phyloP scores from a whole-genome alignment of 2,888 invertebrate species.

The Trichopria drosophilae region DNA sequence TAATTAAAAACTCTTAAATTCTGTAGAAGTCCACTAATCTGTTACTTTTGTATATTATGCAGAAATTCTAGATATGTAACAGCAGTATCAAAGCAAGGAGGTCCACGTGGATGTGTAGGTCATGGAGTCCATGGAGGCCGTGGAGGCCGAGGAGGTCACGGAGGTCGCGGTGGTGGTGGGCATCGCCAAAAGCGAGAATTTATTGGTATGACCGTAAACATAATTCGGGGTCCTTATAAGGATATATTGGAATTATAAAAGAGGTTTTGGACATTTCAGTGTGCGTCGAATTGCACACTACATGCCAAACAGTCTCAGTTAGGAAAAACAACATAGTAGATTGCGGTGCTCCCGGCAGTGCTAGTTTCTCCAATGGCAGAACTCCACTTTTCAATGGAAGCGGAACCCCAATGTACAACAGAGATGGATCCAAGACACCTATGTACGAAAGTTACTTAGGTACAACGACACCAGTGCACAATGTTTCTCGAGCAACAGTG shows the following conservation, averaged over 20 bases:
- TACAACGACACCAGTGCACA: no score
- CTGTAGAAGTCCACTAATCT: no score
- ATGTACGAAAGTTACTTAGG: no score
- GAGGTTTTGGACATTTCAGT: conserved; percentile 66
- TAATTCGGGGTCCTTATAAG: conserved; percentile 65
- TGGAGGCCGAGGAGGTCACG: conserved; percentile 37
- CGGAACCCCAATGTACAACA: conserved; percentile 64
- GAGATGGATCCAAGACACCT: no score
- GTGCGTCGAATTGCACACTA: conserved; percentile 66
- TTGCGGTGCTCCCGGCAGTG: conserved; percentile 36
- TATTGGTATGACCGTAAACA: conserved; percentile 66
- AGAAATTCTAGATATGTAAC: no score
- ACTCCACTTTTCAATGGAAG: conserved; percentile 56
- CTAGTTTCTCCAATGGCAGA: conserved; percentile 33
- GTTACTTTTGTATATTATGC: no score
- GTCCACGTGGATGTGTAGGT: no score
- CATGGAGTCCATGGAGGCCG: conserved; percentile 33
- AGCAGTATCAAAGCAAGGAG: no score
- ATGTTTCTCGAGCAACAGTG: no score
- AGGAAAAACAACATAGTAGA: conserved; percentile 53
- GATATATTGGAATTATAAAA: conserved; percentile 66
- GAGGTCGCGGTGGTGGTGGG: conserved; percentile 39
- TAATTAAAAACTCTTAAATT: no score
- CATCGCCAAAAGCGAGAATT: conserved; percentile 55
- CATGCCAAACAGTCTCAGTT: conserved; percentile 66